Evolutionary conservation across 1,140 invertebrate genomes (phyloP), one percentile per base, ranked within the genome.

Genomic region (Cydia amplana): DNA sequence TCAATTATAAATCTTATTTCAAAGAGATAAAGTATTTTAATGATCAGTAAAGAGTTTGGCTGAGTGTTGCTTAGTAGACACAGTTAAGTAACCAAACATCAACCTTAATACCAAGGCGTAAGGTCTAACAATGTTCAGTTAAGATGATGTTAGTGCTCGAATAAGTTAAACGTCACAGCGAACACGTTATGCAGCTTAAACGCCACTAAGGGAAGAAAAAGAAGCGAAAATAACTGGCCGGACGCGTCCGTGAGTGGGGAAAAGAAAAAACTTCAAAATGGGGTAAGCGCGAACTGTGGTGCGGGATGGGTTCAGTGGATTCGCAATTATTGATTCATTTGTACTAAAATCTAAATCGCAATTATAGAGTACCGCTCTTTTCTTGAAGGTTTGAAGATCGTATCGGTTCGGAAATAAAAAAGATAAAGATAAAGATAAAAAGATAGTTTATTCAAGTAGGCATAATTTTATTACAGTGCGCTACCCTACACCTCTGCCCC

Each of bases 231-330:
- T 73, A 51, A 75, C 55, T 43, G 78, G 83, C 81, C 80, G 77
- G 75, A 90, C 83, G 80, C 77, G 78, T 87, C 85, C 79, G 78
- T 81, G 81, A 79, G 74, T 80, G 73, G 79, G 77, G 74, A 65
- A 87, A 85, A 83, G 79, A 82, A 86, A 86, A 78, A 83, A 79
- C 70, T 74, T n/a, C 16, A 40, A 70, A 70, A 40, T 36, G 55
- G 55, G 49, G 74, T 75, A 80, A 83, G 76, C 75, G 83, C 84
- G 87, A 88, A 83, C 85, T 88, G 89, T 89, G 85, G 89, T 87
- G 89, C 86, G 85, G 87, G 83, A 82, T 60, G 55, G 55, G 55
- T 10, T 23, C 55, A 23, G 55, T 51, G 16, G 49, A 18, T 51
- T n/a, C 49, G 49, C 43, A 14, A 46, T 4, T n/a, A n/a, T n/a